Base-by-base conservation (phyloP, 2,888 invertebrate species). In the Stenolophus ochropezus region DNA sequence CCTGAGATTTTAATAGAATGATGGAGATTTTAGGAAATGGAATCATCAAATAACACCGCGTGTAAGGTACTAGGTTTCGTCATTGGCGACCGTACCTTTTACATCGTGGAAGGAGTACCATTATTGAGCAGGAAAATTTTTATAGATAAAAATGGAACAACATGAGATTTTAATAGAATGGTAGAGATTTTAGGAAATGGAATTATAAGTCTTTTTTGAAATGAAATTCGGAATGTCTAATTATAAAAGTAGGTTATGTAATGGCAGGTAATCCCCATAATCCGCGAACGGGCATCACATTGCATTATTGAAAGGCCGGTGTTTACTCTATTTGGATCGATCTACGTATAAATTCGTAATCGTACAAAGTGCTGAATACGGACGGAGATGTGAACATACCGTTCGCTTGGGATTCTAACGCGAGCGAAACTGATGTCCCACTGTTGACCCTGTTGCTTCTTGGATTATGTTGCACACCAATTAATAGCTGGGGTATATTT, bases 341-440 rank as follows among this genome's bases (percentile, higher is more conserved):
- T 61, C 61, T 23, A 20, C 23, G 61, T 61, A 61, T 61, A 61
- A 61, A 61, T 61, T 61, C 61, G 61, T 61, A 61, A 61, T 61
- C 61, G 61, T 61, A 23, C 61, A 61, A 61, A 61, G 61, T 61
- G 61, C 61, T 27, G 61, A 61, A 25, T 61, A 61, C 6, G 25
- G 23, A n/a, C 20, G 53, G 3, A 20, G 23, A 25, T 25, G 61
- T 27, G 25, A 14, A 61, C 2, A 8, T 18, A 2, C 4, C 23
- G n/a, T 61, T 25, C 61, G 14, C 1, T 3, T 25, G 23, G 61
- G 61, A 61, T 42, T 42, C 33, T 6, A 11, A 42, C 4, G 33
- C 11, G 33, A 6, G 2, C 23, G 5, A 23, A 61, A 61, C 23
- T 61, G 61, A 61, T 61, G 25, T n/a, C 23, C 61, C 14, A 14